Percentiles rank a stretch among this genome's conserved stretches.
Evolutionary conservation across 2,888 invertebrate genomes (phyloP).

Genomic region (Adelognathus sp.): DNA sequence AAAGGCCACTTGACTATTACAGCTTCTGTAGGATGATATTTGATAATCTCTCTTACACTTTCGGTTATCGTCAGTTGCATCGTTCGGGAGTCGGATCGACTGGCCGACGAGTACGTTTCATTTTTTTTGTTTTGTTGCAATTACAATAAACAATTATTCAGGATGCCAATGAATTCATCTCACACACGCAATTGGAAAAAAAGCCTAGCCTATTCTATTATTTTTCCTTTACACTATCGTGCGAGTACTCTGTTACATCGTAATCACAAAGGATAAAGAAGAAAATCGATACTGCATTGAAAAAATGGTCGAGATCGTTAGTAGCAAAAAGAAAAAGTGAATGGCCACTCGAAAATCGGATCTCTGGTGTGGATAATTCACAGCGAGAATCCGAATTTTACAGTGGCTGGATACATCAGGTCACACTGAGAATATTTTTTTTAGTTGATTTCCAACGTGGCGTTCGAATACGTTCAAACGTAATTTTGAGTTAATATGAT

Average conservation of each 20-base stretch:
- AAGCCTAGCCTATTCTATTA: conserved; percentile 75
- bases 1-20: conserved; percentile 57
- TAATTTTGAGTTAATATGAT: no score
- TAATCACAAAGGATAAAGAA: conserved; percentile 77
- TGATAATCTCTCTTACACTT: not conserved
- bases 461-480: no score
- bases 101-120: conserved; percentile 49
- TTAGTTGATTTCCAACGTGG: no score
- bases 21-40: not conserved
- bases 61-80: conserved; percentile 32
- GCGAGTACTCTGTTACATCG: conserved; percentile 73
- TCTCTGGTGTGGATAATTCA: conserved; percentile 12
- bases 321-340: conserved; percentile 12
- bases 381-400: conserved; percentile 24
- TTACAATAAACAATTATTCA: conserved; percentile 20
- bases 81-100: conserved; percentile 53
- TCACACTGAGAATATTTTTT: no score
- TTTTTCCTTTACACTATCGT: conserved; percentile 65
- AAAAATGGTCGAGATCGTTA: conserved; percentile 52
- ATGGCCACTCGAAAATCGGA: conserved; percentile 37
- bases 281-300: conserved; percentile 77
- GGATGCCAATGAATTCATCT: conserved; percentile 39
- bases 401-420: conserved; percentile 12
- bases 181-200: conserved; percentile 68
- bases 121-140: no score